phyloP scores from a whole-genome alignment of 1,140 invertebrate species.

The Pectinophora gossypiella region DNA sequence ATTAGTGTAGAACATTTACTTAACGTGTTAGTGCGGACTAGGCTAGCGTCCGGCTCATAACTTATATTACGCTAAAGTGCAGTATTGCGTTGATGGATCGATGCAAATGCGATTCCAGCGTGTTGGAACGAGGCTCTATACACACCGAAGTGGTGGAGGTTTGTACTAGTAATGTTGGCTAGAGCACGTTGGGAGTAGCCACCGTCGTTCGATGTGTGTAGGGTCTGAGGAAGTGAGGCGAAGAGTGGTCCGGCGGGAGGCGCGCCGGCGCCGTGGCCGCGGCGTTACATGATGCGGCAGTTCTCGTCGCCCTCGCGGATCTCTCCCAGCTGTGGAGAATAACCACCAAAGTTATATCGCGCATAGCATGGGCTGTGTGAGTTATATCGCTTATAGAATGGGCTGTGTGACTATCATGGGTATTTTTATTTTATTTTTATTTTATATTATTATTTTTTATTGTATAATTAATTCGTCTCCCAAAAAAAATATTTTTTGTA shows the following conservation, averaged over 20 bases:
- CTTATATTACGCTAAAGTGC: not conserved
- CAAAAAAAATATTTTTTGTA: too few species aligned
- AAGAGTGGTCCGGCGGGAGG: constrained; percentile 21
- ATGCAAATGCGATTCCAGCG: not conserved
- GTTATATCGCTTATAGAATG: too few species aligned
- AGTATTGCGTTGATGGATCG: not conserved
- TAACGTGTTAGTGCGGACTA: not conserved
- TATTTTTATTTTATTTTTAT: too few species aligned
- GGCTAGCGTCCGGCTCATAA: too few species aligned
- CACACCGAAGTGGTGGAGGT: not conserved
- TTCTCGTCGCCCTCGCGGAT: constrained; percentile 64
- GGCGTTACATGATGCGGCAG: constrained; percentile 67
- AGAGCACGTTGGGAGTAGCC: too few species aligned
- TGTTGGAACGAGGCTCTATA: not conserved
- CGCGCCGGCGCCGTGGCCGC: constrained; percentile 6
- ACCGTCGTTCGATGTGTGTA: constrained; percentile 9
- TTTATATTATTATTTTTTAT: too few species aligned
- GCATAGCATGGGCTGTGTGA: too few species aligned
- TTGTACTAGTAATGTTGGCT: too few species aligned
- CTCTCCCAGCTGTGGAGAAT: constrained; percentile 47
- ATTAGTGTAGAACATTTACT: not conserved
- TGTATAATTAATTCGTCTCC: too few species aligned
- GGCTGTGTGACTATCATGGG: too few species aligned
- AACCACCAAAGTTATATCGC: too few species aligned
- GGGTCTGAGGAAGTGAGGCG: constrained; percentile 36